These are phyloP conservation scores for Imbricaverruca yamaguchii DNA, from an alignment of 2,888 invertebrate genomes.

Conservation along the genomic window DNA sequence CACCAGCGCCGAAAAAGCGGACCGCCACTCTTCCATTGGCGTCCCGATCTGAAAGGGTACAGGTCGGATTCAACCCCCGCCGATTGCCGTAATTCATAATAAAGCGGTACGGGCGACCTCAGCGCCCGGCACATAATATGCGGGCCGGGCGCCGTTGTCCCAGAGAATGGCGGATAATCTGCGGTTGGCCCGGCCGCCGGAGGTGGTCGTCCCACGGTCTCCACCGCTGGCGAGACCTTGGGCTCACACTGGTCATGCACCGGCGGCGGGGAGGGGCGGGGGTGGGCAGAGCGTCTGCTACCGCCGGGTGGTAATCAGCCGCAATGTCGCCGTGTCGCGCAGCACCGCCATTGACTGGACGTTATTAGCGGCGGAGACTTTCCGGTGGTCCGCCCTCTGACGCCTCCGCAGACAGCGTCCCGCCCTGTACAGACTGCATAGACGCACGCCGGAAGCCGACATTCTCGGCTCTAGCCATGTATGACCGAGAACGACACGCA, in stretches of 20 bases:
- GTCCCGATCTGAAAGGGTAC: neutral
- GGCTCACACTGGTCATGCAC: neutral
- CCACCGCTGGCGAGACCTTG: neutral
- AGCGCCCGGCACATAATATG: neutral
- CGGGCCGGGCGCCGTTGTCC: neutral
- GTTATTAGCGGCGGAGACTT: neutral
- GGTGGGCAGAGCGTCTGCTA: neutral
- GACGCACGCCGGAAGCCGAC: neutral
- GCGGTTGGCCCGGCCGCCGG: neutral
- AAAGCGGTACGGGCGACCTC: neutral
- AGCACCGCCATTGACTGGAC: neutral
- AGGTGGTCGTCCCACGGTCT: neutral
- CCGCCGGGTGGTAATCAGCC: neutral
- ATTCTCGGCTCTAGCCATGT: neutral
- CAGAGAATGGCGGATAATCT: slow-evolving; percentile 1
- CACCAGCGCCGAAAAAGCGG: neutral
- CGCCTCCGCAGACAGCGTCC: neutral
- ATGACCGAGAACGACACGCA: neutral
- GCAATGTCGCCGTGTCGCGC: neutral
- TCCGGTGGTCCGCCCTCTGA: neutral
- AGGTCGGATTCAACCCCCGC: neutral
- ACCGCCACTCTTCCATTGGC: neutral
- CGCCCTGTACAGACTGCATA: neutral
- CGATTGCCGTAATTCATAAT: slow-evolving; percentile 14
- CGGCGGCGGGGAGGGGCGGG: neutral